Conservation (phyloP, 2,888 invertebrate species). For the Cheilosia vernalis region DNA sequence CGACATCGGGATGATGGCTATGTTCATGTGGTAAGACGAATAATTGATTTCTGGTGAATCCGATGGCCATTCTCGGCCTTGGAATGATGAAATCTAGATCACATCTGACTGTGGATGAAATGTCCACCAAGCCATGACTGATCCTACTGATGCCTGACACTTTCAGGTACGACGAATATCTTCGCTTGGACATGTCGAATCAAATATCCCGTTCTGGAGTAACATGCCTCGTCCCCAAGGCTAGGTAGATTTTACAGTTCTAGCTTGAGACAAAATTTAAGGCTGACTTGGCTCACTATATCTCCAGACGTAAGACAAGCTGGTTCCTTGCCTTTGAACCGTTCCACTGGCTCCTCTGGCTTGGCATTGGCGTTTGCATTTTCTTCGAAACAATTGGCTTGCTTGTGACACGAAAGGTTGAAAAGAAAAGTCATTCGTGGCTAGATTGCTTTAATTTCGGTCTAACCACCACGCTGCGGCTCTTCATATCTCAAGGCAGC, state of each 20-base stretch:
- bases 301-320: slow-evolving; percentile 84
- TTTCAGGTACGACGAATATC: slow-evolving; percentile 86
- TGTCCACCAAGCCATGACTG: no score
- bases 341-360: slow-evolving; percentile 86
- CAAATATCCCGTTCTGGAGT: slow-evolving; percentile 86
- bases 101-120: no score
- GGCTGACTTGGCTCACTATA: slow-evolving; percentile 21
- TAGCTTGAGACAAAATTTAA: not conserved
- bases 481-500: slow-evolving; percentile 79
- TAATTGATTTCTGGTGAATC: no score
- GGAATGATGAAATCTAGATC: no score
- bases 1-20: slow-evolving; percentile 83
- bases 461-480: slow-evolving; percentile 77
- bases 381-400: slow-evolving; percentile 84
- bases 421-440: slow-evolving; percentile 57
- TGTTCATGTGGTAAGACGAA: slow-evolving; percentile 80
- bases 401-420: slow-evolving; percentile 75
- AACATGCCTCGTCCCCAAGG: slow-evolving; percentile 88
- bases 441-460: slow-evolving; percentile 77
- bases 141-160: no score
- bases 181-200: slow-evolving; percentile 86
- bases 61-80: no score
- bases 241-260: slow-evolving; percentile 83
- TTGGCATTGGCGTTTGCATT: slow-evolving; percentile 84
- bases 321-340: slow-evolving; percentile 87